phyloP scores from a whole-genome alignment of 2,113 vertebrate species.

The Pluvianellus socialis region DNA sequence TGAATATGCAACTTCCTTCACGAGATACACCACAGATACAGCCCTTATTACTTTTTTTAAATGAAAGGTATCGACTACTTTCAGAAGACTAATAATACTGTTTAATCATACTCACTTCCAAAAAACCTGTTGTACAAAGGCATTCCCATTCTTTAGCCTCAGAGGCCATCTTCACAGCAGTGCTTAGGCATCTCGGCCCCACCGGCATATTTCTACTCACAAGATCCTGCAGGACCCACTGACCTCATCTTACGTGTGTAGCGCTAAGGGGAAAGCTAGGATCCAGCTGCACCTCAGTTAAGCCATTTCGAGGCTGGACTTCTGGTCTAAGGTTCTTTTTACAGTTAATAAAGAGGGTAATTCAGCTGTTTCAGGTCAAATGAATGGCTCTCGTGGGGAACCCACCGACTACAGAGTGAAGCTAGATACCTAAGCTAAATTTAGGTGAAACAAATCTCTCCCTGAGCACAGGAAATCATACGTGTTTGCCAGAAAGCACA shows the following conservation, averaged over 20 bases:
- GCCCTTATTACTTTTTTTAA: neutral
- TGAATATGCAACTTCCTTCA: neutral
- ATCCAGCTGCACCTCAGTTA: neutral
- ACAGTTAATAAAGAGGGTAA: neutral
- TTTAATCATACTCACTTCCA: neutral
- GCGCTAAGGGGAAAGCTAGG: neutral
- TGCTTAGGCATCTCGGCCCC: neutral
- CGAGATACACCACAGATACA: neutral
- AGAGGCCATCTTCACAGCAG: neutral
- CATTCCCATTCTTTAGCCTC: neutral
- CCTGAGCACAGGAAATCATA: neutral
- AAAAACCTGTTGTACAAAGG: neutral
- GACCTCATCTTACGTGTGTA: rapidly evolving
- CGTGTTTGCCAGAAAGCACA: neutral
- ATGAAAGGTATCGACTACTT: neutral
- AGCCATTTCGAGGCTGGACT: neutral
- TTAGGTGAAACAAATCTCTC: constrained; percentile 40
- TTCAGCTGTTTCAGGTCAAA: constrained; percentile 21
- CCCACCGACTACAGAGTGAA: neutral
- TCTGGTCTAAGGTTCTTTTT: neutral
- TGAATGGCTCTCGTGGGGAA: neutral
- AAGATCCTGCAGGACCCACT: neutral
- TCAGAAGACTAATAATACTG: neutral
- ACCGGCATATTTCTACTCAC: neutral
- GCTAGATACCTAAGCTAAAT: neutral